Evolutionary conservation across 1,140 invertebrate species (phyloP).

Genomic region (Cydia strobilella): DNA sequence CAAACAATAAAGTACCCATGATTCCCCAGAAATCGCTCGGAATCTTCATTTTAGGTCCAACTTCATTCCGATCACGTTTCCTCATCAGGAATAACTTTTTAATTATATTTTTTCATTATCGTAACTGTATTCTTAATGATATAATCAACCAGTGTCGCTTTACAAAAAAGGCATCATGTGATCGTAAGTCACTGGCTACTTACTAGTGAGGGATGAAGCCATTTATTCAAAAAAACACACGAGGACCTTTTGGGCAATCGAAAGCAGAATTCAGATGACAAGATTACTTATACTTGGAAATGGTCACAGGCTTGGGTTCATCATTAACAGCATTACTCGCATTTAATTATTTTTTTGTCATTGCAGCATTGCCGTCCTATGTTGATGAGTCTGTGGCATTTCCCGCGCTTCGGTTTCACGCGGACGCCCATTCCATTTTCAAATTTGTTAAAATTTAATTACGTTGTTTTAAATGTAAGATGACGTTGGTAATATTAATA

Average conservation of each 20-base stretch:
- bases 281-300: slow-evolving; percentile 76
- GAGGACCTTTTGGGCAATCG: slow-evolving; percentile 58
- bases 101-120: slow-evolving; percentile 24
- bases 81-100: slow-evolving; percentile 26
- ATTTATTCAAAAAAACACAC: slow-evolving; percentile 69
- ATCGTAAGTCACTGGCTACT: slow-evolving; percentile 52
- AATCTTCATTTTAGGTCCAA: slow-evolving; percentile 6
- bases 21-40: slow-evolving; percentile 6
- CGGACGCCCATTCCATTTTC: slow-evolving; percentile 16
- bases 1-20: background rate
- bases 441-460: slow-evolving; percentile 20
- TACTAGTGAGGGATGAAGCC: slow-evolving; percentile 63
- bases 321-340: slow-evolving; percentile 72
- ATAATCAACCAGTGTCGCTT: slow-evolving; percentile 25
- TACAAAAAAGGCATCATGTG: slow-evolving; percentile 52
- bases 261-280: slow-evolving; percentile 64
- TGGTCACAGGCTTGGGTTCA: slow-evolving; percentile 58
- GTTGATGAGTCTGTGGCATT: slow-evolving; percentile 16
- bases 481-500: background rate
- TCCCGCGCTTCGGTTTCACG: slow-evolving; percentile 13
- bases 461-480: slow-evolving; percentile 13
- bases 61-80: slow-evolving; percentile 12
- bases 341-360: slow-evolving; percentile 67
- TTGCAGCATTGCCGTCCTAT: slow-evolving; percentile 27
- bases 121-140: slow-evolving; percentile 30